Base-by-base conservation (phyloP, 2,888 invertebrate genomes). In the Glaucopsyche alexis region DNA sequence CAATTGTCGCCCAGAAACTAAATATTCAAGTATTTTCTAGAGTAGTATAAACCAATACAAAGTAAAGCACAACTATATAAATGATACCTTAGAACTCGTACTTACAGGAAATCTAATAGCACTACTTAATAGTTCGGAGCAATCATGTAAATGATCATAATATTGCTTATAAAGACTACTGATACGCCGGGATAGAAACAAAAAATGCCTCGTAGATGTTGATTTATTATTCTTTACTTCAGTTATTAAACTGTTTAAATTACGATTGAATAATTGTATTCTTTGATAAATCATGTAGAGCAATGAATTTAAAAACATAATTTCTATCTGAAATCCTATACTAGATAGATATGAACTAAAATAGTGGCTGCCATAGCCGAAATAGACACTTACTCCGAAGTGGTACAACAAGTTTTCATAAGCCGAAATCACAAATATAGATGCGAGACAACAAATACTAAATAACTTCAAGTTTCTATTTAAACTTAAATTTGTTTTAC, bases 241-340 rank as follows among this genome's bases (percentile, higher is more conserved):
- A 52, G 50, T n/a, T 16, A 52, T 3, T 52, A 52, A 52, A 52
- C 50, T 52, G n/a, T 52, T 52, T 2, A 52, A 52, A 52, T 52
- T 52, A 52, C 16, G 50, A 52, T 52, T 52, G 8, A 16, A 7
- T n/a, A 16, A 8, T 52, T 16, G 14, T 16, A 52, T 52, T 16
- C 50, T 52, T 52, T 52, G 50, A 52, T 52, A 52, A n/a, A 52
- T 50, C 7, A n/a, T 50, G 14, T 50, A 50, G n/a, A 50, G 50
- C 50, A 50, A 50, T 2, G 50, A 50, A 50, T 16, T 50, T n/a
- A 16, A n/a, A 50, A 50, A 50, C 50, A 50, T n/a, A 16, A 50
- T 50, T 50, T 50, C 16, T 8, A 50, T 14, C n/a, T 50, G 50
- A 16, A 50, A 50, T n/a, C 50, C 50, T 50, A 50, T 7, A 50